Percentiles rank a stretch among this genome's conserved stretches.
phyloP scores from a whole-genome alignment of 2,888 invertebrate species.

The Agrochola lota region DNA sequence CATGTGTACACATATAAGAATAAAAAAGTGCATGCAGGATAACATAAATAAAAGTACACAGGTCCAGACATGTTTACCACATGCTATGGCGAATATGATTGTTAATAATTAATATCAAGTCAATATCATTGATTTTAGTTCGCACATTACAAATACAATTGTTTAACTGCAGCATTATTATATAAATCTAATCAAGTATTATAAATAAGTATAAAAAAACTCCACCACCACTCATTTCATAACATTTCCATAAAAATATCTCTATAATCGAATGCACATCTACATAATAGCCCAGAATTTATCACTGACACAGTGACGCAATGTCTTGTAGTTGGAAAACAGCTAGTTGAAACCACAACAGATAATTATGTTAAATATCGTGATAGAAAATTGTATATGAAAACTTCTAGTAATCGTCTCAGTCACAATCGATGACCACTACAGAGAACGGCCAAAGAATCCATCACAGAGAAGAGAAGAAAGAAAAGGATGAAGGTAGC shows the following conservation, averaged over 20 bases:
- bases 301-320: background rate
- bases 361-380: background rate
- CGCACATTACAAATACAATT: background rate
- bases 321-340: background rate
- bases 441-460: background rate
- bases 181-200: background rate
- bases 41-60: too few relatives aligned
- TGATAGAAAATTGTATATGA: background rate
- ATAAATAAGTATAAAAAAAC: background rate
- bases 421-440: background rate
- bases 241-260: constrained; percentile 17
- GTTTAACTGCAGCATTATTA: background rate
- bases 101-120: too few relatives aligned
- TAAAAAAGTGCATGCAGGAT: too few relatives aligned
- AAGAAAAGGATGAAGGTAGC: too few relatives aligned
- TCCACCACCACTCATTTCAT: background rate
- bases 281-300: background rate
- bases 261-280: too few relatives aligned
- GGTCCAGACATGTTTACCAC: too few relatives aligned
- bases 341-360: background rate
- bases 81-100: too few relatives aligned
- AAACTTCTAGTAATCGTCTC: background rate
- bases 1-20: too few relatives aligned
- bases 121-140: too few relatives aligned
- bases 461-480: background rate